phyloP scores from a whole-genome alignment of 2,797 vertebrate genomes.

The Prionace glauca region DNA sequence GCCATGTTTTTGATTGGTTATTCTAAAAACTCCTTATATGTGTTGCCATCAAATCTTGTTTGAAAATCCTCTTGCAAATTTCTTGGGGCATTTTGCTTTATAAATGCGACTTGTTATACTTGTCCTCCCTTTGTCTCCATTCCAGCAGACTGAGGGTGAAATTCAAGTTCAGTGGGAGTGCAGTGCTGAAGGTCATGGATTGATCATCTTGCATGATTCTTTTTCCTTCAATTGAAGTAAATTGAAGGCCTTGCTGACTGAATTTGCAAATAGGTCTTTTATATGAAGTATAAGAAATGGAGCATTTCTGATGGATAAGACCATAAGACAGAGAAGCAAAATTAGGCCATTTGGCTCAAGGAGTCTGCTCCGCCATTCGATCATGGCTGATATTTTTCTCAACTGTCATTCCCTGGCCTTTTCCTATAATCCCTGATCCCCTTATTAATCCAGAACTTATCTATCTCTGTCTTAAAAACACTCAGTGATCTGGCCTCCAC shows the following conservation, averaged over 20 bases:
- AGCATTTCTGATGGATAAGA: not conserved
- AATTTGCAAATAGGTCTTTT: not conserved
- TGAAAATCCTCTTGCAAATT: not conserved
- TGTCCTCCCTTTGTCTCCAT: not conserved
- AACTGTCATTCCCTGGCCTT: too few species aligned
- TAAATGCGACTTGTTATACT: not conserved
- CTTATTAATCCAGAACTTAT: too few species aligned
- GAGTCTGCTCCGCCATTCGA: too few species aligned
- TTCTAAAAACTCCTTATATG: not conserved
- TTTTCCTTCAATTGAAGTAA: not conserved
- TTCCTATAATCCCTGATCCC: too few species aligned
- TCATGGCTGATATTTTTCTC: too few species aligned
- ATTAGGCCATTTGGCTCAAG: too few species aligned
- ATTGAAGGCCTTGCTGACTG: not conserved
- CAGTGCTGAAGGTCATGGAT: not conserved
- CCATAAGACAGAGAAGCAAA: too few species aligned
- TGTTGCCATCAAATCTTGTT: not conserved
- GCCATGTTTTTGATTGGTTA: not conserved
- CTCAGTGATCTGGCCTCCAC: too few species aligned
- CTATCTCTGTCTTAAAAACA: too few species aligned
- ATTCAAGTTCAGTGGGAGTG: not conserved
- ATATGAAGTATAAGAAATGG: not conserved
- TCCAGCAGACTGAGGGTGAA: not conserved
- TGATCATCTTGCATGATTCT: not conserved
- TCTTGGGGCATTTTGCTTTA: not conserved